Base-by-base conservation (phyloP, 2,888 invertebrate species). In the Drosophila colorata region DNA sequence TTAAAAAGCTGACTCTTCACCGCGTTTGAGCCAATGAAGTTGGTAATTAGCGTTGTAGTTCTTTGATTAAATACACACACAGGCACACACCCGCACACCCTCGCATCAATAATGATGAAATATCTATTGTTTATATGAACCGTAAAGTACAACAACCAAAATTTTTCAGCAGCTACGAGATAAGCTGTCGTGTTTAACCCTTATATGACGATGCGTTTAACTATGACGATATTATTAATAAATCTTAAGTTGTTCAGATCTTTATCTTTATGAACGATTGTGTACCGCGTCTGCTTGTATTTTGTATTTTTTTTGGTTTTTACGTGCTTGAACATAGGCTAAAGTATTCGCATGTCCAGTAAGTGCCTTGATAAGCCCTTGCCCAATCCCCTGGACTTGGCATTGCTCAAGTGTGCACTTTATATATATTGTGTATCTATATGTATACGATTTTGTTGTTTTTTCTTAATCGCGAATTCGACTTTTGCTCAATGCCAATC, bases 301-400 rank as follows among this genome's bases (percentile, higher is more conserved):
- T 31, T 25, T 28, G 9, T 28, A n/a, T 11, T 33, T 13, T 1
- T 58, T 65, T 59, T 28, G 7, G n/a, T 14, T 43, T 35, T 61
- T 43, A 47, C n/a, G 18, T 38, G 23, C n/a, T n/a, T n/a, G n/a
- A n/a, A n/a, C n/a, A 18, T 14, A 1, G 2, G 13, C 11, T 13
- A 31, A 31, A 51, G 38, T 63, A 60, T 52, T 44, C 52, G 43
- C 52, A 47, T 23, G 44, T 41, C 59, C 20, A 28, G 61, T 33
- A 47, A 82, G 87, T 82, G 64, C 37, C 66, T 33, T 49, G 87
- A 82, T 82, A 82, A 87, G 84, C 63, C 56, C 56, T 68, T 60
- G 46, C 58, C 33, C 67, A 63, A 75, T 71, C 65, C 64, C 37
- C 52, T 55, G 63, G 53, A 38, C 46, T 64, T 72, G 58, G 14